Evolutionary conservation across 2,797 vertebrate species (phyloP).

Genomic region (Gobionotothen gibberifrons): DNA sequence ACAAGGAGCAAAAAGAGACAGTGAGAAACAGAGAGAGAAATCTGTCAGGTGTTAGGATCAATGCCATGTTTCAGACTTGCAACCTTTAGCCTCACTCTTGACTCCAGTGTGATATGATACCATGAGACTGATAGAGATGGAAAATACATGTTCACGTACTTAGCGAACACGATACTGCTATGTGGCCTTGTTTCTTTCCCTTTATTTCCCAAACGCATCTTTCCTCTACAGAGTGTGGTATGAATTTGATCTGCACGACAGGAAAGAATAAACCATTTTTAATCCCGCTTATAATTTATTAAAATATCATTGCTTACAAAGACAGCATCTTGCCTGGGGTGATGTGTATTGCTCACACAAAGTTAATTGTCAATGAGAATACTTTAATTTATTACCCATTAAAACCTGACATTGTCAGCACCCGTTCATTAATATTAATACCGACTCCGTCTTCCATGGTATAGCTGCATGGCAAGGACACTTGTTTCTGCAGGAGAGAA

Average conservation of each 20-base stretch:
- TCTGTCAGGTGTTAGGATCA: conserved; percentile 86
- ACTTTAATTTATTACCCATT: conserved; percentile 79
- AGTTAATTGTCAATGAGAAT: conserved; percentile 72
- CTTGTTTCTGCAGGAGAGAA: conserved; percentile 62
- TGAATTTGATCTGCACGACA: conserved; percentile 72
- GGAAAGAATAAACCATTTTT: conserved; percentile 49
- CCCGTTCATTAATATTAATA: conserved; percentile 84
- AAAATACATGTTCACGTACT: conserved; percentile 84
- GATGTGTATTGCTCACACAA: conserved; percentile 58
- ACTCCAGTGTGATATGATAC: conserved; percentile 82
- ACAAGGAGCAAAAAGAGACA: conserved; percentile 44
- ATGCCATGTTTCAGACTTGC: conserved; percentile 83
- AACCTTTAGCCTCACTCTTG: conserved; percentile 86
- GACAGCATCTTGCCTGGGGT: conserved; percentile 52
- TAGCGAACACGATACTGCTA: conserved; percentile 78
- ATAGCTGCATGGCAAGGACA: conserved; percentile 58
- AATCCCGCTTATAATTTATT: conserved; percentile 71
- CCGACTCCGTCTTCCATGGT: conserved; percentile 60
- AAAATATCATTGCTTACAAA: conserved; percentile 66
- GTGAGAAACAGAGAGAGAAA: conserved; percentile 49
- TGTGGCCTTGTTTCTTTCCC: conserved; percentile 60
- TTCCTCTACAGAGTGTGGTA: conserved; percentile 55
- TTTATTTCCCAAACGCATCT: conserved; percentile 77
- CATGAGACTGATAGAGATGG: conserved; percentile 78
- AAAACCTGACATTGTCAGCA: conserved; percentile 75